phyloP scores from a whole-genome alignment of 2,888 invertebrate species.

The Plusia festucae region DNA sequence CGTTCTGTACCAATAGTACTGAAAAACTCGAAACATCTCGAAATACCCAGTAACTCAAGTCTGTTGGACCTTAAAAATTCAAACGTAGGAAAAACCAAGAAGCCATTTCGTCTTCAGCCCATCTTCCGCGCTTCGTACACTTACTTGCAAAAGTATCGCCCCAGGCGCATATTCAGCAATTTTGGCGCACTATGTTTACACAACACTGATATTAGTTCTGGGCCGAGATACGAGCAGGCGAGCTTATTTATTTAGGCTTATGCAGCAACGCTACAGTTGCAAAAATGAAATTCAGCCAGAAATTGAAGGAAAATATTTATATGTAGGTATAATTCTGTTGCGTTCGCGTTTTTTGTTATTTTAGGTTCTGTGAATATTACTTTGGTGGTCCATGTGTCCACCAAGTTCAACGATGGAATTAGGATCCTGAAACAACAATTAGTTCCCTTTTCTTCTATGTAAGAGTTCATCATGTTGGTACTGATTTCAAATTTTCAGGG shows the following conservation, averaged over 20 bases:
- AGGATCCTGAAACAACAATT: too few relatives aligned
- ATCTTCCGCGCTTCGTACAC: conserved; percentile 50
- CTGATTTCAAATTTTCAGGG: too few relatives aligned
- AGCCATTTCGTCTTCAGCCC: conserved; percentile 48
- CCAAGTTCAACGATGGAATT: too few relatives aligned
- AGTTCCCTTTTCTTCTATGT: too few relatives aligned
- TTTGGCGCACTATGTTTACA: conserved; percentile 69
- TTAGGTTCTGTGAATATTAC: background rate
- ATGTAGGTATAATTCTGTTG: conserved; percentile 16
- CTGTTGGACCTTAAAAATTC: conserved; percentile 59
- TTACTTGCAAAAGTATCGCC: conserved; percentile 64
- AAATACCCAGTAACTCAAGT: conserved; percentile 41
- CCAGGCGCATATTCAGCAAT: conserved; percentile 67
- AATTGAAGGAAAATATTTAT: conserved; percentile 50
- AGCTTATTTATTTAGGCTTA: conserved; percentile 69
- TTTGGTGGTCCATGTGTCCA: background rate
- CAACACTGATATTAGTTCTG: conserved; percentile 74
- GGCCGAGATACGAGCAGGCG: conserved; percentile 61
- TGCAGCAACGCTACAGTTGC: conserved; percentile 52
- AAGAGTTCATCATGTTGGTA: too few relatives aligned
- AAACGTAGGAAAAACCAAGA: conserved; percentile 61
- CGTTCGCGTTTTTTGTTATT: conserved; percentile 11
- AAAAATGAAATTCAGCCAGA: conserved; percentile 58
- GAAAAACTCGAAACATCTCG: conserved; percentile 37
- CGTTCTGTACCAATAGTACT: conserved; percentile 23